Evolutionary conservation across 2,797 vertebrate genomes (phyloP).

Genomic region (Schizopygopsis malacanthus): DNA sequence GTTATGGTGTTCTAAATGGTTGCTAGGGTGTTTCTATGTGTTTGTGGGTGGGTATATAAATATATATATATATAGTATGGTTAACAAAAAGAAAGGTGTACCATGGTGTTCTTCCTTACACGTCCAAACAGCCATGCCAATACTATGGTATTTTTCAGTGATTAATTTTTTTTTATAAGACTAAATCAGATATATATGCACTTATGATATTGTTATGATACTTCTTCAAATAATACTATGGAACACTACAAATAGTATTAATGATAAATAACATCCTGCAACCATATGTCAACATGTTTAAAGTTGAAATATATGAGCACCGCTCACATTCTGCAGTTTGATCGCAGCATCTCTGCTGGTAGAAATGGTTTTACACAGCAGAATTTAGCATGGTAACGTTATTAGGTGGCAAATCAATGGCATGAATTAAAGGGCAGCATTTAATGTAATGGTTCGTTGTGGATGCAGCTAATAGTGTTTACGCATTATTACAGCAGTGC

Average conservation of each 20-base stretch:
- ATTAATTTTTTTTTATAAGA: neutral
- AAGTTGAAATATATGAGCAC: neutral
- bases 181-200: neutral
- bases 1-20: neutral
- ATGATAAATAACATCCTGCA: neutral
- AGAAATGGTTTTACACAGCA: neutral
- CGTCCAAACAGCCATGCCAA: too few species aligned
- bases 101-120: too few species aligned
- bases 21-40: neutral
- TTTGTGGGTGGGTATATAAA: neutral
- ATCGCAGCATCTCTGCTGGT: neutral
- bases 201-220: too few species aligned
- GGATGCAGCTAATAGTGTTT: slow-evolving; percentile 3
- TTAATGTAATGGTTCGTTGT: neutral
- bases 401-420: neutral
- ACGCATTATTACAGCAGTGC: neutral
- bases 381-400: neutral
- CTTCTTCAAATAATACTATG: too few species aligned
- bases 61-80: too few species aligned
- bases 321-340: neutral
- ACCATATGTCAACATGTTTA: neutral
- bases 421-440: neutral
- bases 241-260: neutral
- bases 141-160: neutral
- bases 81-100: too few species aligned